These are phyloP conservation scores for Cottoperca gobio DNA, from an alignment of 2,797 vertebrate species.

Conservation along the genomic window DNA sequence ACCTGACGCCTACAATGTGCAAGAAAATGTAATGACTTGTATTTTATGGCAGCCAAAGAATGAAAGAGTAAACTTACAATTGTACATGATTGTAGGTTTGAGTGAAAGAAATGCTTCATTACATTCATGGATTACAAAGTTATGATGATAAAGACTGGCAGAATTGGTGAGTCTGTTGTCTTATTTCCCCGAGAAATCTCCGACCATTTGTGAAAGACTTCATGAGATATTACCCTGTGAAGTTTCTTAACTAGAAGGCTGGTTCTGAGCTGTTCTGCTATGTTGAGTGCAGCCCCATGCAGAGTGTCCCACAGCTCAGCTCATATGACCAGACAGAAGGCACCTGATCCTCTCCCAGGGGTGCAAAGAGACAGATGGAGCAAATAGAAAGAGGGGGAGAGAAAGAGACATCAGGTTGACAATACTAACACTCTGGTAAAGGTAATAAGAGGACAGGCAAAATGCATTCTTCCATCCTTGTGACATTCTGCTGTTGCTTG, in stretches of 20 bases:
- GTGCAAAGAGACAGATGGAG: slow-evolving; percentile 78
- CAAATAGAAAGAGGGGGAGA: slow-evolving; percentile 31
- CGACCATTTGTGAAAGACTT: background rate
- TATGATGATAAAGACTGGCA: background rate
- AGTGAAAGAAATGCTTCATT: slow-evolving; percentile 14
- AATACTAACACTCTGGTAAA: slow-evolving; percentile 35
- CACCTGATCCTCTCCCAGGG: slow-evolving; percentile 80
- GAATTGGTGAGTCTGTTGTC: background rate
- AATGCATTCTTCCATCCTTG: background rate
- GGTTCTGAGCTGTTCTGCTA: slow-evolving; percentile 35
- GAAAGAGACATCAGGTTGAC: slow-evolving; percentile 47
- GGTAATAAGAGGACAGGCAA: slow-evolving; percentile 37
- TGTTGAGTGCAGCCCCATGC: slow-evolving; percentile 45
- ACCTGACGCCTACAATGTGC: background rate
- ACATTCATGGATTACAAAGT: background rate
- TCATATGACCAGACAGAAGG: slow-evolving; percentile 77
- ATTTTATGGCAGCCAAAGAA: slow-evolving; percentile 10
- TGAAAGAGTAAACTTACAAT: slow-evolving; percentile 12
- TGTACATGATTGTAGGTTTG: slow-evolving; percentile 6
- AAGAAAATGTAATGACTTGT: background rate
- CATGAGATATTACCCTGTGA: background rate
- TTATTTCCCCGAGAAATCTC: background rate
- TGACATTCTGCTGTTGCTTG: background rate
- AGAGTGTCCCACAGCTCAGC: slow-evolving; percentile 54
- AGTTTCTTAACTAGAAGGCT: slow-evolving; percentile 1